A percentile compares a stretch with the other conserved stretches of the same genome.
Conservation (phyloP, 2,113 vertebrate genomes). For the Colossoma macropomum region DNA sequence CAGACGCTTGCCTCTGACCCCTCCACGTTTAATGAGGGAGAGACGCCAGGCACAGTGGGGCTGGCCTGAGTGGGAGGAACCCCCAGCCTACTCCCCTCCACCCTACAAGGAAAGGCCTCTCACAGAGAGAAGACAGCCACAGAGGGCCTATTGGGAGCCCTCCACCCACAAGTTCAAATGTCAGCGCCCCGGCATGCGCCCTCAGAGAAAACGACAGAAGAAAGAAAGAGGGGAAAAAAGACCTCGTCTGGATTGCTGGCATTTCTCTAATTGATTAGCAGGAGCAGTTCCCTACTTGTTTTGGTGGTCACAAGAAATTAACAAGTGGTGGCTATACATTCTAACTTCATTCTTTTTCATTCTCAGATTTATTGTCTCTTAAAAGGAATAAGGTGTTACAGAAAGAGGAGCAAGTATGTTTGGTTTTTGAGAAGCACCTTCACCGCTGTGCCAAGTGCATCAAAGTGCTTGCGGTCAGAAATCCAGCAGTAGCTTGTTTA, state of each 20-base stretch:
- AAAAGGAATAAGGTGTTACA: not conserved
- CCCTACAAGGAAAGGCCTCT: slow-evolving; percentile 25
- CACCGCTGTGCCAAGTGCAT: not conserved
- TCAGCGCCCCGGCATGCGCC: slow-evolving; percentile 55
- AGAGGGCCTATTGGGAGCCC: slow-evolving; percentile 54
- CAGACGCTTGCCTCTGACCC: slow-evolving; percentile 54
- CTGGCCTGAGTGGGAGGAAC: slow-evolving; percentile 36
- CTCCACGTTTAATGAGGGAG: slow-evolving; percentile 69
- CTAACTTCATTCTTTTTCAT: not conserved
- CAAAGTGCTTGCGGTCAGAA: not conserved
- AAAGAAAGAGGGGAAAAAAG: slow-evolving; percentile 21
- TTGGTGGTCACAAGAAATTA: slow-evolving; percentile 37
- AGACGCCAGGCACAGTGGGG: slow-evolving; percentile 68
- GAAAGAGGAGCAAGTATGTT: not conserved
- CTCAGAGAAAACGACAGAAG: slow-evolving; percentile 62
- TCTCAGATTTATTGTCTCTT: not conserved
- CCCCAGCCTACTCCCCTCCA: not conserved
- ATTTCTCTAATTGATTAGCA: slow-evolving; percentile 57
- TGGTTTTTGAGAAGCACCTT: not conserved
- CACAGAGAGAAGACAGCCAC: slow-evolving; percentile 45
- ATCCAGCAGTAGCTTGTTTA: not conserved
- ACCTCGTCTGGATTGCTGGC: slow-evolving; percentile 52
- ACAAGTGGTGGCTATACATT: not conserved
- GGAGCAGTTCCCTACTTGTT: slow-evolving; percentile 51
- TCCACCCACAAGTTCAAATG: slow-evolving; percentile 64